A percentile compares a stretch with the other conserved stretches of the same genome.
Evolutionary conservation across 2,113 vertebrate species (phyloP).

Genomic region (Amazona vittata): DNA sequence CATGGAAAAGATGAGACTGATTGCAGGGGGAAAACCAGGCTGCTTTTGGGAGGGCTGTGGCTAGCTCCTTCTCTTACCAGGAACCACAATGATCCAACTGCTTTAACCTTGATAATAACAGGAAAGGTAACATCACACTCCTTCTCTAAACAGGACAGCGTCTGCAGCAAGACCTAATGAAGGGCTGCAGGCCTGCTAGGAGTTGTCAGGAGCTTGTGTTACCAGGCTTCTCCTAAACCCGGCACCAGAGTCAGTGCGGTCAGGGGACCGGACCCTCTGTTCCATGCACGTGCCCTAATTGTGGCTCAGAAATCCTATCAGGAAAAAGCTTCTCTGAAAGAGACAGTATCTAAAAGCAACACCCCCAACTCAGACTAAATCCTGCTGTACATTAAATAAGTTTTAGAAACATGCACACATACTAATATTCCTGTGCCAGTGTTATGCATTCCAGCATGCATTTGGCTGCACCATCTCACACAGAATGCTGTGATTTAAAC

Average conservation of each 20-base stretch:
- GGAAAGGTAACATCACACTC: not conserved
- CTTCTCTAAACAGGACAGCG: not conserved
- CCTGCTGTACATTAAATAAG: not conserved
- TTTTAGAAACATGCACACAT: not conserved
- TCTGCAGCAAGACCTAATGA: not conserved
- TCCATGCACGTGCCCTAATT: not conserved
- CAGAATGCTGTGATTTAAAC: not conserved
- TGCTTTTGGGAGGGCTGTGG: not conserved
- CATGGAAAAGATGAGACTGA: not conserved
- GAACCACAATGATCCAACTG: not conserved
- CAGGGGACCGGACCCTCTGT: not conserved
- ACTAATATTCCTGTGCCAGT: not conserved
- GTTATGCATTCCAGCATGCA: not conserved
- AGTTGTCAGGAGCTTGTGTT: not conserved
- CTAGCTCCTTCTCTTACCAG: not conserved
- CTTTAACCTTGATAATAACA: not conserved
- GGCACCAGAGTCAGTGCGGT: not conserved
- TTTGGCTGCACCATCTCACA: not conserved
- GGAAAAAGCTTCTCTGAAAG: not conserved
- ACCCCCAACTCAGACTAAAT: rapidly evolving
- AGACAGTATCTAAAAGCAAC: not conserved
- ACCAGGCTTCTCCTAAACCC: not conserved
- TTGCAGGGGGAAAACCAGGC: not conserved
- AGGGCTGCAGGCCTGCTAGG: not conserved
- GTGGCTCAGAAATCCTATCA: not conserved